Percentiles rank a stretch among this genome's conserved stretches.
phyloP scores from a whole-genome alignment of 2,888 invertebrate genomes.

The Heliconius charithonia region DNA sequence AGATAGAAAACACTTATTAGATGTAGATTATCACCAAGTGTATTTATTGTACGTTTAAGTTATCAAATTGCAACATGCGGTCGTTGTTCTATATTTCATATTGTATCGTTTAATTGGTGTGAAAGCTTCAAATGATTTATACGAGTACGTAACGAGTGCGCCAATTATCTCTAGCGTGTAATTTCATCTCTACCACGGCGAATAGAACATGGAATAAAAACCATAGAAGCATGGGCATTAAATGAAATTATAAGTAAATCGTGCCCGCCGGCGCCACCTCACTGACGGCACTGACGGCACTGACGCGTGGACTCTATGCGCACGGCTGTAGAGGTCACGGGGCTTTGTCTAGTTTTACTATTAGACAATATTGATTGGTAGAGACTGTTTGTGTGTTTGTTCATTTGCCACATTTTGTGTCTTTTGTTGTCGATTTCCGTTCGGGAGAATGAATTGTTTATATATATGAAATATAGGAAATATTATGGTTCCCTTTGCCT shows the following conservation, averaged over 20 bases:
- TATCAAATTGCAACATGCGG: background rate
- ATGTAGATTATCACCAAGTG: too few relatives aligned
- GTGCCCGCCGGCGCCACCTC: slow-evolving; percentile 26
- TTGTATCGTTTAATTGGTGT: slow-evolving; percentile 9
- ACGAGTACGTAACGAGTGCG: slow-evolving; percentile 11
- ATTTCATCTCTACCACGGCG: slow-evolving; percentile 18
- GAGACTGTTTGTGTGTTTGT: slow-evolving; percentile 4
- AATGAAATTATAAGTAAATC: slow-evolving; percentile 41
- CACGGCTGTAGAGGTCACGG: slow-evolving; percentile 11
- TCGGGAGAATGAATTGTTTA: too few relatives aligned
- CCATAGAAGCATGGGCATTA: slow-evolving; percentile 41
- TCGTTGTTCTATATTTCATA: slow-evolving; percentile 1
- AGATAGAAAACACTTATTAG: too few relatives aligned
- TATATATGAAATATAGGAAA: too few relatives aligned
- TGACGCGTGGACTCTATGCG: background rate
- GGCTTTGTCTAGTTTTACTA: background rate
- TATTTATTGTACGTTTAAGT: too few relatives aligned
- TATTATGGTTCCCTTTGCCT: too few relatives aligned
- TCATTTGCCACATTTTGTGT: background rate
- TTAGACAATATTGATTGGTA: background rate
- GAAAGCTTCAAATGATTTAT: slow-evolving; percentile 14
- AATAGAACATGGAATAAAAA: slow-evolving; percentile 36
- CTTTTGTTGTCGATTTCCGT: too few relatives aligned
- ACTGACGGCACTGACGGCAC: slow-evolving; percentile 26
- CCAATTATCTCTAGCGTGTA: slow-evolving; percentile 31